A percentile compares a stretch with the other conserved stretches of the same genome.
Conservation (phyloP, 2,888 invertebrate species). For the Philereme transversata region DNA sequence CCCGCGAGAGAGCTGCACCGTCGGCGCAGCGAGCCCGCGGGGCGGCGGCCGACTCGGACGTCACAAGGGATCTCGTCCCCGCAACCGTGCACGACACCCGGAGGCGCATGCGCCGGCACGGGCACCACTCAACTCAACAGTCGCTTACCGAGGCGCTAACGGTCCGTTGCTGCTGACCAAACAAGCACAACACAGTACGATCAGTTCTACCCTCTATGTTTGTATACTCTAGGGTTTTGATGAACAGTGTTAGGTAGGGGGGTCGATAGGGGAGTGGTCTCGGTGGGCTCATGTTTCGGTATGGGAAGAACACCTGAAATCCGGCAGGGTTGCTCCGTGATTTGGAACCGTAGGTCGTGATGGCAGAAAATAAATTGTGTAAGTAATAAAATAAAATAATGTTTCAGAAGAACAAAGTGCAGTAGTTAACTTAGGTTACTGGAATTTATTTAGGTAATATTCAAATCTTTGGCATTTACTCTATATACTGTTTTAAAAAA, state of each 20-base stretch:
- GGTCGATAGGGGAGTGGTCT: conserved; percentile 51
- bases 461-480: conserved; percentile 8
- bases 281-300: conserved; percentile 48
- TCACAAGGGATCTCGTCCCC: conserved; percentile 79
- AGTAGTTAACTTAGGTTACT: conserved; percentile 1
- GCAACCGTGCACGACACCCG: conserved; percentile 71
- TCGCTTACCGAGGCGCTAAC: conserved; percentile 82
- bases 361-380: conserved; percentile 40
- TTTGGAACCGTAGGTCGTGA: conserved; percentile 40
- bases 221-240: conserved; percentile 57
- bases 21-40: conserved; percentile 31
- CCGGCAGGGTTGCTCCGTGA: conserved; percentile 46
- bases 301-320: conserved; percentile 46
- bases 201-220: conserved; percentile 79
- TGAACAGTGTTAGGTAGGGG: conserved; percentile 49
- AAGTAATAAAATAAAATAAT: conserved; percentile 36
- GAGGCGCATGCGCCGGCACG: conserved; percentile 67
- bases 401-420: conserved; percentile 21
- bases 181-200: conserved; percentile 82
- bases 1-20: conserved; percentile 49
- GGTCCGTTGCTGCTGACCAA: conserved; percentile 84
- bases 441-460: neutral
- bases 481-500: neutral
- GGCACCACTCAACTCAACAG: conserved; percentile 65
- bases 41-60: conserved; percentile 73